Base-by-base conservation (phyloP, 2,113 vertebrate genomes). In the Todiramphus chloris region DNA sequence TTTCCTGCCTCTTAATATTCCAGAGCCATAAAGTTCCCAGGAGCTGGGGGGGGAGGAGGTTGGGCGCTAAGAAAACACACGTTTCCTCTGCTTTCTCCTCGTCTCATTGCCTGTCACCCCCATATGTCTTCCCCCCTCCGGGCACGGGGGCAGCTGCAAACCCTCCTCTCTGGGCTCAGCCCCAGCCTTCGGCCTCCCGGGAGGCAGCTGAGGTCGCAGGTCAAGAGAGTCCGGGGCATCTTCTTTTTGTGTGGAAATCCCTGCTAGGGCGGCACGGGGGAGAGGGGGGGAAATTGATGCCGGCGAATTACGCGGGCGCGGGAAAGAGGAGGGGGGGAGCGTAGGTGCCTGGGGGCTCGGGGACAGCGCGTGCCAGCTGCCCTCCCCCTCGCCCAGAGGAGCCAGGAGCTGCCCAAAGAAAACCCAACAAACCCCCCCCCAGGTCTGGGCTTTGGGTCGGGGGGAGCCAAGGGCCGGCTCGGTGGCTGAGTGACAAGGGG, bases 131-230 rank as follows among this genome's bases (percentile, higher is more conserved):
- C 81, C 78, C 88, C 76, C 95, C 89, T 58, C 60, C 46, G 70
- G 94, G 95, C 84, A 85, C 31, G 2, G 30, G 94, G 92, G 95
- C 97, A 97, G 96, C 96, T 97, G 97, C 89, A 64, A 62, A 72
- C 66, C 91, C 94, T 73, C 93, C 73, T 90, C 78, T 35, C 76
- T 11, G 62, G 87, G 83, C 86, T 82, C 92, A 75, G 95, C 92
- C 74, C 89, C 94, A 88, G 72, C 83, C 86, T 75, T 90, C 69
- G 9, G 63, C 90, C 90, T 39, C 88, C 81, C 0, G 21, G 77
- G 87, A 93, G 35, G 53, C 82, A 83, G 96, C 87, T 1, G 87
- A 83, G 96, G 76, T 83, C 94, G 89, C 72, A n/a, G 96, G 95
- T 87, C 90, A 67, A 51, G 87, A 76, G 88, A 88, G 83, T 69